phyloP scores from a whole-genome alignment of 2,888 invertebrate species.

The Fragum whitleyi region DNA sequence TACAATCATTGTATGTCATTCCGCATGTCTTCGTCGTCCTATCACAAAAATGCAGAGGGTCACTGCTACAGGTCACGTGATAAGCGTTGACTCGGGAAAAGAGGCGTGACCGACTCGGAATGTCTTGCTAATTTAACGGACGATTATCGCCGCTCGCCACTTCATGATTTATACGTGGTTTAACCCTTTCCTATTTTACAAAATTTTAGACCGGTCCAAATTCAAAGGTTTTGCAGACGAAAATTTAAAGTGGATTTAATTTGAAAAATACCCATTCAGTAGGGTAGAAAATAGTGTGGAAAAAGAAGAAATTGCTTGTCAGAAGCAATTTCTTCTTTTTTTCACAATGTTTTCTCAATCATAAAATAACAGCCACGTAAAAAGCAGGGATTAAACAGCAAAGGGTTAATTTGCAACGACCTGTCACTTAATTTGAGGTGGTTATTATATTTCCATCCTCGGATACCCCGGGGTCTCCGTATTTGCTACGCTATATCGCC shows the following conservation, averaged over 20 bases:
- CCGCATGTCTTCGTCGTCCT: not conserved
- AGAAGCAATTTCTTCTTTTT: too few relatives aligned
- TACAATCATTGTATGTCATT: not conserved
- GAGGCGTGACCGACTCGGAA: slow-evolving; percentile 35
- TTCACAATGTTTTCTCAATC: too few relatives aligned
- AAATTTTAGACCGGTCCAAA: too few relatives aligned
- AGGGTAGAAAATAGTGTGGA: too few relatives aligned
- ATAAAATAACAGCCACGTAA: too few relatives aligned
- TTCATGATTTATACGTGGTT: slow-evolving; percentile 3
- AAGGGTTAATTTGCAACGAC: not conserved
- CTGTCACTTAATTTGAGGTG: not conserved
- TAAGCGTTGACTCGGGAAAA: slow-evolving; percentile 14
- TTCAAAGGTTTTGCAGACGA: too few relatives aligned
- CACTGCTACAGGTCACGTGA: slow-evolving; percentile 37
- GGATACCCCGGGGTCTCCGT: too few relatives aligned
- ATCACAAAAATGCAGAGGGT: slow-evolving; percentile 28
- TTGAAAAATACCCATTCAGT: too few relatives aligned
- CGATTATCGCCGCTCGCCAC: slow-evolving; percentile 6
- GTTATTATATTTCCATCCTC: not conserved
- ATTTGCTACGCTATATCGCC: too few relatives aligned
- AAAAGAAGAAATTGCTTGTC: too few relatives aligned
- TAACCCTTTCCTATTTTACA: not conserved
- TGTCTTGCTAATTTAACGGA: slow-evolving; percentile 41
- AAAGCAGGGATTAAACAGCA: too few relatives aligned
- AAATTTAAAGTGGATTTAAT: too few relatives aligned